These are phyloP conservation scores for Ochotona princeps DNA, from an alignment of 2,113 vertebrate genomes.

Conservation along the genomic window DNA sequence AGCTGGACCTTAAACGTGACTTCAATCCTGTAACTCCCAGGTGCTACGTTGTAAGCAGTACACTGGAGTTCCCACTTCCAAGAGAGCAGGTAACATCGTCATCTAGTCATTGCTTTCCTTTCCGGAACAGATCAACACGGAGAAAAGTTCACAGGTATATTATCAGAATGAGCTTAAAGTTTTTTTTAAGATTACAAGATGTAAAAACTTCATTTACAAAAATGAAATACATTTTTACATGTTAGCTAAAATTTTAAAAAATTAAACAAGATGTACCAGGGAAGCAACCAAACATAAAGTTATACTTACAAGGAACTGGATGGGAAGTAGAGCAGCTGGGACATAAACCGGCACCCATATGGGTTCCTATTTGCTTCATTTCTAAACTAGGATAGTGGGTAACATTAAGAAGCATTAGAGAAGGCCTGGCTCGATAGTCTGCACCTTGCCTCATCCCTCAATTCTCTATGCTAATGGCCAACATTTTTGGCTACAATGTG, in stretches of 20 bases:
- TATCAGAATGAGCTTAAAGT: conserved; percentile 3
- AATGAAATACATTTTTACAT: background rate
- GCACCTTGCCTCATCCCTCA: background rate
- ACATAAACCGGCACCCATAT: too few species aligned
- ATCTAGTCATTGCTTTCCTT: background rate
- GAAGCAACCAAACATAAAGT: background rate
- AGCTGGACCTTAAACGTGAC: background rate
- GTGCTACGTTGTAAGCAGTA: conserved; percentile 29
- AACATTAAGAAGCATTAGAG: too few species aligned
- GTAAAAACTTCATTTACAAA: background rate
- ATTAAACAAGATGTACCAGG: background rate
- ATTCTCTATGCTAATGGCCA: conserved; percentile 1
- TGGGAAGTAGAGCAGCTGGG: too few species aligned
- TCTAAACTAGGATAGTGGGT: too few species aligned
- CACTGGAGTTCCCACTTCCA: background rate
- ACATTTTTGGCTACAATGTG: conserved; percentile 13
- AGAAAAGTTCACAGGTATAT: background rate
- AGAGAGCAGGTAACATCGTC: background rate
- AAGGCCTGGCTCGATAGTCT: too few species aligned
- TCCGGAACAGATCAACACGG: conserved; percentile 18
- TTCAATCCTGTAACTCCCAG: conserved; percentile 24
- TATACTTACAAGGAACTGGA: background rate
- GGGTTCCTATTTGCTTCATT: too few species aligned
- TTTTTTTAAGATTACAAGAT: background rate
- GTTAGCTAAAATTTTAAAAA: background rate